Base-by-base conservation (phyloP, 2,797 vertebrate species). In the Helostoma temminkii region DNA sequence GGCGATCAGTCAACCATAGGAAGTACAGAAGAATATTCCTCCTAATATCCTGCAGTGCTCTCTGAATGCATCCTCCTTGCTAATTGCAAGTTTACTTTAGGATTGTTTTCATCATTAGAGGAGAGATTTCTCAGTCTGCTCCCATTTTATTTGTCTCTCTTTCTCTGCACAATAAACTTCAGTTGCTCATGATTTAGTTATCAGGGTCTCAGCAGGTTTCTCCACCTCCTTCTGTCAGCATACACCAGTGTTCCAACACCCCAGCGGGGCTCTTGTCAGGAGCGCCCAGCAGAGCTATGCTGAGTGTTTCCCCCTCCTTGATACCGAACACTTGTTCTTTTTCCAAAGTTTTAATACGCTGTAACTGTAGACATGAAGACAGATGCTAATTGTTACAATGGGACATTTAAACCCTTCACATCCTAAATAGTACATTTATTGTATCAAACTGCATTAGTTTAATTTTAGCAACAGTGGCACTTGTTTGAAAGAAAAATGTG, bases 121-220 rank as follows among this genome's bases (percentile, higher is more conserved):
- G 18, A 19, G 25, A 41, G 46, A 63, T 24, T 8, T 52, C 58
- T 45, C 11, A 10, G 24, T 28, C 9, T 30, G 24, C 21, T 64
- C 14, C 43, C 3, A 0, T 62, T 62, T 52, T 46, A 24, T 60
- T 39, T 21, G 1, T 68, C 26, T 24, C 39, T 66, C 28, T 65
- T 68, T 34, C 42, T 72, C 60, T 63, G 68, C 46, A 49, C 14
- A 72, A 26, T 37, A 71, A 64, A 58, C 41, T 53, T 65, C 37
- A 57, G 61, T 36, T 22, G 4, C 49, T 78, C 12, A 81, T 82
- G 5, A 77, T 87, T 57, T 85, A 88, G 84, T 82, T 37, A 78
- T 43, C n/a, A 7, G 58, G 24, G 32, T 41, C 74, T 60, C 78
- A 41, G 77, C 70, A 15, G 71, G 81, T 60, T 46, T 71, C 46